These are phyloP conservation scores for Boulengeromyrus knoepffleri DNA, from an alignment of 2,113 vertebrate species.

Conservation along the genomic window DNA sequence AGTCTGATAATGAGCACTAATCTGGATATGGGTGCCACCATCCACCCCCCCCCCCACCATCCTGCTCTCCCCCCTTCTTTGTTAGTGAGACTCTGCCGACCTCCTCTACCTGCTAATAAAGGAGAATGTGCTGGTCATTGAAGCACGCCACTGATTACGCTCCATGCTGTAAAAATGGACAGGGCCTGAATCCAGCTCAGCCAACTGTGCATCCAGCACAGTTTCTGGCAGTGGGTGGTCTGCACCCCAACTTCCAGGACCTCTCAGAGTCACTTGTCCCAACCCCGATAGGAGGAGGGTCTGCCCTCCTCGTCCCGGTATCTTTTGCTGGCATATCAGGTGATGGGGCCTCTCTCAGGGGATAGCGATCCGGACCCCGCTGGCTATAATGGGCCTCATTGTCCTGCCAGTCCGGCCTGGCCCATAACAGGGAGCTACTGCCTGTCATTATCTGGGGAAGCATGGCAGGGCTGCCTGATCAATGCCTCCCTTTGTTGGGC, in stretches of 20 bases:
- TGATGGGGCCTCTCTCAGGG: constrained; percentile 26
- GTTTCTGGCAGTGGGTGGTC: not conserved
- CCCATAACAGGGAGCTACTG: constrained; percentile 18
- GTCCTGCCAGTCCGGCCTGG: constrained; percentile 17
- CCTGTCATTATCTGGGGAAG: constrained; percentile 42
- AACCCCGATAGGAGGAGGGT: constrained; percentile 4
- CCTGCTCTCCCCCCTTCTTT: not conserved
- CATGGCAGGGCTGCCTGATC: constrained; percentile 31
- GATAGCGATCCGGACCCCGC: not conserved
- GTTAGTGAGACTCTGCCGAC: constrained; percentile 2
- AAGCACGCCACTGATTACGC: constrained; percentile 3
- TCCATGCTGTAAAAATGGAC: not conserved
- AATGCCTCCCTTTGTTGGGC: constrained; percentile 44
- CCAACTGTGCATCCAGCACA: not conserved
- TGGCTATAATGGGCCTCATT: constrained; percentile 23
- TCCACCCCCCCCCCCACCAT: not conserved
- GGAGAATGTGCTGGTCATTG: constrained; percentile 26
- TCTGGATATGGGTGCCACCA: constrained; percentile 14
- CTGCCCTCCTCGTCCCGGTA: not conserved
- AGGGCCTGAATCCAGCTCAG: not conserved
- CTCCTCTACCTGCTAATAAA: constrained; percentile 10
- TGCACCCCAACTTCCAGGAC: not conserved
- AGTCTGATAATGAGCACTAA: constrained; percentile 27
- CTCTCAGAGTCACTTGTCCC: not conserved
- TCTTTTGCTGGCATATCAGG: not conserved